Conservation (phyloP, 2,888 invertebrate genomes). For the Anthoptus insignis region DNA sequence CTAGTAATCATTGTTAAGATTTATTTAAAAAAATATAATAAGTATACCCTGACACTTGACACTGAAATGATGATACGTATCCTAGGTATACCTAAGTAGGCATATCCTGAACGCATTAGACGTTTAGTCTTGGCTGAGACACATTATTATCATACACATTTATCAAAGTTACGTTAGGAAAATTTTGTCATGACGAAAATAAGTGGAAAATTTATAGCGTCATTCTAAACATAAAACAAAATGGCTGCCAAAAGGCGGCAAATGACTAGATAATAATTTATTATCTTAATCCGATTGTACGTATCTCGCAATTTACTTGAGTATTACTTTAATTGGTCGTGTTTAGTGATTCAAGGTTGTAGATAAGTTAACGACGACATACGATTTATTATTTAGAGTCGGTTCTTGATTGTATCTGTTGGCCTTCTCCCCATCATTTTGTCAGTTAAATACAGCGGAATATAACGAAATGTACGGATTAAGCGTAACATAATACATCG, state of each 20-base stretch:
- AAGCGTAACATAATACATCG: too few species aligned
- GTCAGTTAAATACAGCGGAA: neutral
- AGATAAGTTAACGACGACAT: slow-evolving; percentile 33
- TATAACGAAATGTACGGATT: too few species aligned
- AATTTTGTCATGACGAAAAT: neutral
- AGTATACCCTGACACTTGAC: too few species aligned
- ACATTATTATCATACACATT: too few species aligned
- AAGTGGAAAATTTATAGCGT: slow-evolving; percentile 26
- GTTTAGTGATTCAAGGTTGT: slow-evolving; percentile 37
- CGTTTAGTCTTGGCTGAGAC: too few species aligned
- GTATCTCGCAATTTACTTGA: slow-evolving; percentile 43
- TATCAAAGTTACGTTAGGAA: neutral
- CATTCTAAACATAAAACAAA: slow-evolving; percentile 37
- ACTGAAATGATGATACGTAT: too few species aligned
- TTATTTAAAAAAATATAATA: too few species aligned
- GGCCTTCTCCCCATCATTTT: neutral
- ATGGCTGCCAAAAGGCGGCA: slow-evolving; percentile 43
- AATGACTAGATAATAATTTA: slow-evolving; percentile 36
- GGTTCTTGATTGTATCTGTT: slow-evolving; percentile 22
- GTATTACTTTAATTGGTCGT: slow-evolving; percentile 42
- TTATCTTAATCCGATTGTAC: slow-evolving; percentile 48
- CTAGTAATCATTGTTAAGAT: too few species aligned
- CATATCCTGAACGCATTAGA: too few species aligned
- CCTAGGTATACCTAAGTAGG: too few species aligned
- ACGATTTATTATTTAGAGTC: slow-evolving; percentile 29